Conservation (phyloP, 2,113 vertebrate species). For the Zosterops hypoxanthus region DNA sequence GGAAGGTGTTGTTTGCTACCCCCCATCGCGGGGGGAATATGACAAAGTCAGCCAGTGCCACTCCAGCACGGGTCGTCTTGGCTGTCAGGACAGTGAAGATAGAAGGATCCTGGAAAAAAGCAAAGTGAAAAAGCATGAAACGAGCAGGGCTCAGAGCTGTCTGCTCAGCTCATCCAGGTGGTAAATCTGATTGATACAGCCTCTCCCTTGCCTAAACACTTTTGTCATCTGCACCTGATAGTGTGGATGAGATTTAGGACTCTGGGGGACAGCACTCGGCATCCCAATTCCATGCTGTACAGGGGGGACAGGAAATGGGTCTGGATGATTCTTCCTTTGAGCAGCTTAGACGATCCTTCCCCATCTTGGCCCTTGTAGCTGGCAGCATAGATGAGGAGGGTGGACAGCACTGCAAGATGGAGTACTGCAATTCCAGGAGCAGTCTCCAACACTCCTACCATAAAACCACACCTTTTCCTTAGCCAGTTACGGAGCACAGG, state of each 20-base stretch:
- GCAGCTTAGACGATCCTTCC: not conserved
- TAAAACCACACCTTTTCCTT: not conserved
- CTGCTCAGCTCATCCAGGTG: not conserved
- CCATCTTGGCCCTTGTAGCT: not conserved
- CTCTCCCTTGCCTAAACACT: not conserved
- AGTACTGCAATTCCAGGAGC: not conserved
- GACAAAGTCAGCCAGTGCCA: conserved; percentile 95
- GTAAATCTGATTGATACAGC: not conserved
- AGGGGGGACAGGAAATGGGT: not conserved
- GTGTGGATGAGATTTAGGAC: not conserved
- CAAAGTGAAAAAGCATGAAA: not conserved
- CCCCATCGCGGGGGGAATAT: conserved; percentile 97
- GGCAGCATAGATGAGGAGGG: not conserved
- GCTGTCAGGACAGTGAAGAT: conserved; percentile 97
- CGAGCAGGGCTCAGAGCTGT: not conserved
- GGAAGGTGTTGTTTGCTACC: conserved; percentile 92
- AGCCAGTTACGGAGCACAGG: not conserved
- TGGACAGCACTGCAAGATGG: not conserved
- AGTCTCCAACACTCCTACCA: not conserved
- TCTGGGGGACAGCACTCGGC: not conserved
- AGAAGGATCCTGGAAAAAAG: conserved; percentile 84
- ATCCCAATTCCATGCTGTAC: not conserved
- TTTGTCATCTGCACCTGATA: not conserved
- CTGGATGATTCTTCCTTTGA: not conserved
- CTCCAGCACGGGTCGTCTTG: conserved; percentile 88